Base-by-base conservation (phyloP, 2,797 vertebrate genomes). In the Microcaecilia unicolor region DNA sequence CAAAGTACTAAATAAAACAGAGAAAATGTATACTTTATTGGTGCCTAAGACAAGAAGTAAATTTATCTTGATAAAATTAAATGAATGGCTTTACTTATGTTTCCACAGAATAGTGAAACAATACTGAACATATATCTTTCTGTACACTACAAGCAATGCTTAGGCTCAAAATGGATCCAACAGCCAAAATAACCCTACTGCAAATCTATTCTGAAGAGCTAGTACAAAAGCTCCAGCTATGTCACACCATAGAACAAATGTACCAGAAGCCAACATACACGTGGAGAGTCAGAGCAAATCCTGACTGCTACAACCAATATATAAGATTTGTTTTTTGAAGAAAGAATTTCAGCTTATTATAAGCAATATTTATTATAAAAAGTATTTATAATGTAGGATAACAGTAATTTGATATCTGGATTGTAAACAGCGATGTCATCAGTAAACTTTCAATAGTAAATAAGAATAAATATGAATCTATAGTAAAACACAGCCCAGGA, bases 391-490 rank as follows among this genome's bases (percentile, higher is more conserved):
- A n/a, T n/a, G n/a, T n/a, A n/a, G n/a, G n/a, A n/a, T n/a, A n/a
- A n/a, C n/a, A n/a, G n/a, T n/a, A n/a, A n/a, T n/a, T n/a, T n/a
- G n/a, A n/a, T n/a, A n/a, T 46, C 49, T 62, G 31, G 46, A 54
- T 37, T 57, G 65, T 72, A 80, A 80, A 73, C 72, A 61, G 44
- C 42, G 59, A 37, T 21, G 33, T 53, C 52, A 58, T 18, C 38
- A 64, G 71, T 79, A 79, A 81, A 76, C 57, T 64, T 74, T 48
- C 66, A 57, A 32, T 44, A 41, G 38, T 41, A 64, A 62, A 61
- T 28, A 41, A 57, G 29, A 70, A 63, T 58, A 17, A 16, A 40
- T 44, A 46, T 24, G 29, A 60, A 49, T 37, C 48, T 47, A 49
- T 41, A 10, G 12, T 14, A 17, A 41, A 72, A 36, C 43, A 44